Conservation (phyloP, 92 coral and sea anemone genomes). For the Phenganax stokvisi region DNA sequence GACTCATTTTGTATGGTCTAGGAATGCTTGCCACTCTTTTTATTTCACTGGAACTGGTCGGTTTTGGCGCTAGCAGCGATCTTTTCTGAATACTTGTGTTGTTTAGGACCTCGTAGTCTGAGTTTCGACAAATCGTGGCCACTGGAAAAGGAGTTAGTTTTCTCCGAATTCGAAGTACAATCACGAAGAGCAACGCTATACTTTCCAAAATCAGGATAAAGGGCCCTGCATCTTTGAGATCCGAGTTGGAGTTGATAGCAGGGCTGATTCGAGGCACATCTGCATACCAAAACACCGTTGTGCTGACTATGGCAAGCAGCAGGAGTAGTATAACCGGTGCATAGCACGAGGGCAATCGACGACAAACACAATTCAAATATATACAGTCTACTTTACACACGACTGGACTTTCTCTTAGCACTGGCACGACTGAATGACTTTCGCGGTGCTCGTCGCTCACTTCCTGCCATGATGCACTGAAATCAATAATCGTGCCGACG, state of each 20-base stretch:
- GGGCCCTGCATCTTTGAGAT: constrained; percentile 43
- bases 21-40: constrained; percentile 1
- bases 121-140: neutral
- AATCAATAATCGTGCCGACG: constrained; percentile 12
- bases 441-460: neutral
- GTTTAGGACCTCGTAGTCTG: neutral
- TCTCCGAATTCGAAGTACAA: constrained; percentile 11
- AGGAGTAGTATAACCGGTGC: constrained; percentile 16
- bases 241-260: neutral
- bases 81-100: neutral
- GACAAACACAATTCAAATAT: constrained; percentile 46
- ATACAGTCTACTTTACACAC: constrained; percentile 37
- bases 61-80: neutral
- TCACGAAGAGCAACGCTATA: constrained; percentile 3
- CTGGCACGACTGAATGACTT: neutral
- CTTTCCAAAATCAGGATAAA: constrained; percentile 23
- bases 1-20: neutral
- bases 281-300: constrained; percentile 49
- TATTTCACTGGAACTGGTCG: neutral
- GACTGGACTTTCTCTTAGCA: neutral
- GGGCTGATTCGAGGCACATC: constrained; percentile 22
- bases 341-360: constrained; percentile 40
- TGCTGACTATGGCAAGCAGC: constrained; percentile 26
- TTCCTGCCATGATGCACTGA: neutral
- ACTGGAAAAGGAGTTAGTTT: neutral